phyloP scores from a whole-genome alignment of 2,113 vertebrate species.

The Lagopus leucura region DNA sequence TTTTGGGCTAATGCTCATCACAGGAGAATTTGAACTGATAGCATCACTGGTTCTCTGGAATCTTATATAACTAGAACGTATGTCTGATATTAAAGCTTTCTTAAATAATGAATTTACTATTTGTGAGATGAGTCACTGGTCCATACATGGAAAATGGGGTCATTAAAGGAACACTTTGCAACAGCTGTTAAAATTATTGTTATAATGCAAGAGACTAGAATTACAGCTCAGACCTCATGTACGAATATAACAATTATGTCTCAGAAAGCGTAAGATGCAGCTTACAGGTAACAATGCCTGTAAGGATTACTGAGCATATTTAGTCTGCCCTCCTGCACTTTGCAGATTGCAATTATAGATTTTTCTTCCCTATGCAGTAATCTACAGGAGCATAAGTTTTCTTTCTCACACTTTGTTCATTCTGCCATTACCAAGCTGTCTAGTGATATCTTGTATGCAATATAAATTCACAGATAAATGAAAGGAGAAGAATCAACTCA shows the following conservation, averaged over 20 bases:
- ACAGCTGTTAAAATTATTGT: background rate
- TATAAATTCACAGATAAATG: background rate
- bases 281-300: background rate
- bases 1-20: background rate
- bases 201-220: background rate
- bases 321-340: slow-evolving; percentile 1
- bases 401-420: background rate
- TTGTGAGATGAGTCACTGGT: background rate
- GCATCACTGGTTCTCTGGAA: background rate
- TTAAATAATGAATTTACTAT: background rate
- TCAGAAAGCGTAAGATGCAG: background rate
- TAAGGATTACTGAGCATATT: background rate
- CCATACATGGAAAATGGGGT: background rate
- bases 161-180: background rate
- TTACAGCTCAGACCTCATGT: background rate
- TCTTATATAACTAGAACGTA: background rate
- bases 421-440: slow-evolving; percentile 8
- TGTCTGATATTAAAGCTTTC: background rate
- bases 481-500: background rate
- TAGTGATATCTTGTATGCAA: background rate
- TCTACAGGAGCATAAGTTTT: background rate
- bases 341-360: background rate
- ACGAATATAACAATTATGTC: background rate
- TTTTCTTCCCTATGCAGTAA: slow-evolving; percentile 15
- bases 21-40: background rate